Conservation (phyloP, 2,888 invertebrate species). For the Adelphocoris suturalis region DNA sequence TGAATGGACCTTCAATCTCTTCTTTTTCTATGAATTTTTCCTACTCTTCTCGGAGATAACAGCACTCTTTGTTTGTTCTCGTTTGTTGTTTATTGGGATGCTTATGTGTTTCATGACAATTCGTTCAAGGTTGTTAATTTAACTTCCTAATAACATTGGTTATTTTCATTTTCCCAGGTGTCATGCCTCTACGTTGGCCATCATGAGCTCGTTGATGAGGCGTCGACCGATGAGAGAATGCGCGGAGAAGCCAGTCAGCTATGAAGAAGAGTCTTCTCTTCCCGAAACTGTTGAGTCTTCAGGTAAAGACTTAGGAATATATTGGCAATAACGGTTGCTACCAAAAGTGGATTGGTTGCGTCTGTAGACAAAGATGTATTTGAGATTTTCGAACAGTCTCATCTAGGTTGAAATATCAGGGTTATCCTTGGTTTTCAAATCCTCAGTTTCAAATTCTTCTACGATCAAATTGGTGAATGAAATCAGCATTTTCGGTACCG, state of each 20-base stretch:
- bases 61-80: neutral
- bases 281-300: conserved; percentile 74
- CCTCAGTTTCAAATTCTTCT: too few species aligned
- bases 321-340: too few species aligned
- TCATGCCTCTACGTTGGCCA: conserved; percentile 92
- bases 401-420: too few species aligned
- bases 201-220: conserved; percentile 80
- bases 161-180: conserved; percentile 79
- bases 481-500: too few species aligned
- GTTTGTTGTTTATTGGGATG: neutral
- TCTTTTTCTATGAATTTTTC: too few species aligned
- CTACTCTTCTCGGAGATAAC: neutral
- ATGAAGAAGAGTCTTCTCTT: conserved; percentile 73
- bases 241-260: conserved; percentile 70
- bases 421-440: too few species aligned
- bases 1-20: too few species aligned
- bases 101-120: neutral
- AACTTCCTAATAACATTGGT: neutral
- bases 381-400: too few species aligned
- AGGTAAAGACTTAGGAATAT: too few species aligned
- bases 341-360: too few species aligned
- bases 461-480: too few species aligned
- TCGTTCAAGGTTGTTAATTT: neutral
- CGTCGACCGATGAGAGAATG: conserved; percentile 72
- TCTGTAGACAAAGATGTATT: too few species aligned